A percentile compares a stretch with the other conserved stretches of the same genome.
Evolutionary conservation across 2,113 vertebrate species (phyloP).

Genomic region (Pongo abelii): DNA sequence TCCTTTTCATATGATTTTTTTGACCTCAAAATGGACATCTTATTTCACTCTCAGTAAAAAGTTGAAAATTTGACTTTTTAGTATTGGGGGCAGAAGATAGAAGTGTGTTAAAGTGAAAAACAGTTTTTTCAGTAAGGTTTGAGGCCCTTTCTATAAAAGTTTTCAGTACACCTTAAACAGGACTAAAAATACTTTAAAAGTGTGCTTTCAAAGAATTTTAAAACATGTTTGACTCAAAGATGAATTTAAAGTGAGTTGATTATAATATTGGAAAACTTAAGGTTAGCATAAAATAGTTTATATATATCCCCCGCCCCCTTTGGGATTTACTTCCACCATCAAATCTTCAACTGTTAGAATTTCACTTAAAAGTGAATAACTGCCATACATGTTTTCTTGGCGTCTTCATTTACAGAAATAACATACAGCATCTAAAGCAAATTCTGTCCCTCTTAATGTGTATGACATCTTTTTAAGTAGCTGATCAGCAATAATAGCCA

Average conservation of each 20-base stretch:
- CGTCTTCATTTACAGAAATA: conserved; percentile 59
- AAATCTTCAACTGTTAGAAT: background rate
- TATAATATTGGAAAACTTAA: conserved; percentile 48
- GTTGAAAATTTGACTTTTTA: conserved; percentile 61
- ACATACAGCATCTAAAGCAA: background rate
- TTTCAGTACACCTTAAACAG: conserved; percentile 16
- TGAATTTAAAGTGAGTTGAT: conserved; percentile 58
- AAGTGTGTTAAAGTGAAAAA: conserved; percentile 51
- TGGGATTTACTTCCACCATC: background rate
- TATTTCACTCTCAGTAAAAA: conserved; percentile 1
- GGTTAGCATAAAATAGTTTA: conserved; percentile 23
- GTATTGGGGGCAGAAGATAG: background rate
- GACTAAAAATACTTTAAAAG: conserved; percentile 42
- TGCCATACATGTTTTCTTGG: background rate
- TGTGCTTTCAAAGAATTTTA: background rate
- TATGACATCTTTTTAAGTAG: background rate
- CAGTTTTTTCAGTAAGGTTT: background rate
- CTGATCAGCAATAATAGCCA: background rate
- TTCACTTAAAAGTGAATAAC: background rate
- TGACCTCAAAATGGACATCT: conserved; percentile 66
- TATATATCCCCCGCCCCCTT: background rate
- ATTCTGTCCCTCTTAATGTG: background rate
- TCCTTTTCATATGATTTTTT: conserved; percentile 89
- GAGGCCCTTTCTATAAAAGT: background rate
- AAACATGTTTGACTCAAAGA: conserved; percentile 56